A percentile compares a stretch with the other conserved stretches of the same genome.
phyloP scores from a whole-genome alignment of 1,140 invertebrate species.

The Grapholita molesta region DNA sequence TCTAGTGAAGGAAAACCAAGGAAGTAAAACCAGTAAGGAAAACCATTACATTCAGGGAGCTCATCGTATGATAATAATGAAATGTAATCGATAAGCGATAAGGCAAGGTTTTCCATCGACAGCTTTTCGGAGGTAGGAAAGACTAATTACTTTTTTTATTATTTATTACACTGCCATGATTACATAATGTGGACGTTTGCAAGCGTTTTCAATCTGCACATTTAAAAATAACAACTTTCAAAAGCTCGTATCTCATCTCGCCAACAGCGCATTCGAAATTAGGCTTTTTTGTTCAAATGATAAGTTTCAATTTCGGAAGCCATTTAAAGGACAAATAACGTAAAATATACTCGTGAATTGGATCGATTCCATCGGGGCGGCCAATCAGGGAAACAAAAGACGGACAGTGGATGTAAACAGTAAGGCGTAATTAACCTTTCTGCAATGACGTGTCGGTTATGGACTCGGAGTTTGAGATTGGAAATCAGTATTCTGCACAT shows the following conservation, averaged over 20 bases:
- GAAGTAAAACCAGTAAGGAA: too few relatives aligned
- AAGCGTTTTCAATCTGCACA: background rate
- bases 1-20: too few relatives aligned
- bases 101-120: too few relatives aligned
- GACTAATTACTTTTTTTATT: too few relatives aligned
- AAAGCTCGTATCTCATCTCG: background rate
- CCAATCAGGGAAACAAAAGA: background rate
- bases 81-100: too few relatives aligned
- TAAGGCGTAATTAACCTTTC: conserved; percentile 11
- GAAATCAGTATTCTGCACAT: too few relatives aligned
- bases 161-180: background rate
- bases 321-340: background rate
- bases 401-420: background rate
- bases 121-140: too few relatives aligned
- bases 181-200: too few relatives aligned
- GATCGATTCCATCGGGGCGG: background rate
- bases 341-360: background rate
- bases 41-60: too few relatives aligned
- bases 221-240: background rate
- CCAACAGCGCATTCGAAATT: background rate
- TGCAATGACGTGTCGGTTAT: background rate
- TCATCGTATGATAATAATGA: too few relatives aligned
- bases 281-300: background rate
- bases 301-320: background rate
- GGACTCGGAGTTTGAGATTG: background rate